phyloP scores from a whole-genome alignment of 2,888 invertebrate species.

The Thereva nobilitata region DNA sequence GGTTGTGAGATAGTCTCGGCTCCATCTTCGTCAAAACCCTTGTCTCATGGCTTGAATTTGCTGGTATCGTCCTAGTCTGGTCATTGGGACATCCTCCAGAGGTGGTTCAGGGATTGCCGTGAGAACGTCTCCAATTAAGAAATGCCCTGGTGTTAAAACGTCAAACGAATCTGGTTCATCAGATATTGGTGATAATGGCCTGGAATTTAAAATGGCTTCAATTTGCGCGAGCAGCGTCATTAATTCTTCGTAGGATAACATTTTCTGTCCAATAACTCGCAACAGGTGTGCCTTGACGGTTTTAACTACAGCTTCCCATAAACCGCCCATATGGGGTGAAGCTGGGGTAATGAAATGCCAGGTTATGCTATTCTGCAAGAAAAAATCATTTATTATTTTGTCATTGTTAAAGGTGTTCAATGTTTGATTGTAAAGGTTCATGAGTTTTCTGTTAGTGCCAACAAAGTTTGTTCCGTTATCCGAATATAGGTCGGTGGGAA shows the following conservation, averaged over 20 bases:
- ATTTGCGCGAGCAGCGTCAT: constrained; percentile 13
- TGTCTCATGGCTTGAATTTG: constrained; percentile 32
- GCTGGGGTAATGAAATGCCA: background rate
- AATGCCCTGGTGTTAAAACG: constrained; percentile 8
- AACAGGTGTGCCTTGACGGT: constrained; percentile 33
- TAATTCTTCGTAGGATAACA: constrained; percentile 18
- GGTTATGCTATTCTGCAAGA: background rate
- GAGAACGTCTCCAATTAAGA: constrained; percentile 2
- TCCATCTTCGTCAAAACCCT: constrained; percentile 38
- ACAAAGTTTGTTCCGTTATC: no score
- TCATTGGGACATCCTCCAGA: background rate
- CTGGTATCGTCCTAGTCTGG: background rate
- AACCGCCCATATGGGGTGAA: no score
- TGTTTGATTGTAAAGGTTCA: no score
- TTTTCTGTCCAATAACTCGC: constrained; percentile 13
- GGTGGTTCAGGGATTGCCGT: constrained; percentile 3
- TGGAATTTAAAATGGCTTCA: constrained; percentile 24
- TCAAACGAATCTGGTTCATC: constrained; percentile 13
- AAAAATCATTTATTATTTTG: no score
- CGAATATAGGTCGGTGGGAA: no score
- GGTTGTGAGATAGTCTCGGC: constrained; percentile 32
- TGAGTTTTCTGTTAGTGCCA: no score
- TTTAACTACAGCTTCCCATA: constrained; percentile 26
- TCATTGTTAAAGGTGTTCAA: no score
- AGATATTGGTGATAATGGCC: constrained; percentile 7